Evolutionary conservation across 2,888 invertebrate genomes (phyloP).

Genomic region (Heliconius erato): DNA sequence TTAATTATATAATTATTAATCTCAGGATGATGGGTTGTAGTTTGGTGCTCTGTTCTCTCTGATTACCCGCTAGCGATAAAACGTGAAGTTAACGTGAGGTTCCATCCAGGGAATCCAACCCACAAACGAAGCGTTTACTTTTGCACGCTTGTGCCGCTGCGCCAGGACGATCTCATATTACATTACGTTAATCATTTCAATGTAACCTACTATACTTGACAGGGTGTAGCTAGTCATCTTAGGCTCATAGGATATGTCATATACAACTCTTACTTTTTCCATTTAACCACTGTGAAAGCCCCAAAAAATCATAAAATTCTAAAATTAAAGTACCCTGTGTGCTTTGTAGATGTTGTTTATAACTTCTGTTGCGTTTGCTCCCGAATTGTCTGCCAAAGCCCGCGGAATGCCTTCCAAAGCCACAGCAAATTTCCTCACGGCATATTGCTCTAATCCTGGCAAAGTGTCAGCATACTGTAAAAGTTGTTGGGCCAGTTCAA

Average conservation of each 20-base stretch:
- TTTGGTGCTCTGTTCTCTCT: too few species aligned
- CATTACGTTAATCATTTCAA: neutral
- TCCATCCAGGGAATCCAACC: too few species aligned
- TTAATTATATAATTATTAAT: neutral
- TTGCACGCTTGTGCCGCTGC: too few species aligned
- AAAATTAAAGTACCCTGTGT: slow-evolving; percentile 88
- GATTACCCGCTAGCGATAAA: too few species aligned
- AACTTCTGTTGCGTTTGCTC: slow-evolving; percentile 94
- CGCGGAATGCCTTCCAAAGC: slow-evolving; percentile 97
- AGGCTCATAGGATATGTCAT: neutral
- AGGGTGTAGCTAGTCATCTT: neutral
- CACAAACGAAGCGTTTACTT: too few species aligned
- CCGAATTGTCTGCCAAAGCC: slow-evolving; percentile 97
- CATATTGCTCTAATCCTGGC: slow-evolving; percentile 98
- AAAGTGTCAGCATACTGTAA: slow-evolving; percentile 95
- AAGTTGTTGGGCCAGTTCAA: slow-evolving; percentile 95
- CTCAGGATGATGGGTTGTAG: neutral
- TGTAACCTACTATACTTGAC: neutral
- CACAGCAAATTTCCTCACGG: slow-evolving; percentile 95
- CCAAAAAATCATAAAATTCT: neutral
- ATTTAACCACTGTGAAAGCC: too few species aligned
- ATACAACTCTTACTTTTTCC: too few species aligned
- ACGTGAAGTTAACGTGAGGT: too few species aligned
- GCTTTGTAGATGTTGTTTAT: slow-evolving; percentile 96
- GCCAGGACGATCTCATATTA: neutral